Base-by-base conservation (phyloP, 2,113 vertebrate genomes). In the Etia nguti region DNA sequence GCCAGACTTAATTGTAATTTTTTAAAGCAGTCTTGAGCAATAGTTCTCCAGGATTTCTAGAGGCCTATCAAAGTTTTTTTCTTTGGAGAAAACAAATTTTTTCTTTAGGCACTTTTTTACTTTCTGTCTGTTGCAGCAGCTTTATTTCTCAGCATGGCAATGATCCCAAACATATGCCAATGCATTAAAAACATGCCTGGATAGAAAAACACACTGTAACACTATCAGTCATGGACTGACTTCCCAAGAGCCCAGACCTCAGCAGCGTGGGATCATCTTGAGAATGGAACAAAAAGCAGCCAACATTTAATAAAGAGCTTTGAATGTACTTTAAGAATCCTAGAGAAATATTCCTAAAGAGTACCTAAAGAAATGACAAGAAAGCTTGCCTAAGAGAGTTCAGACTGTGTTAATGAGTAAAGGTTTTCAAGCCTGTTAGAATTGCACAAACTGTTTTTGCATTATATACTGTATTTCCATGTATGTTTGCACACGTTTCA, bases 371-470 rank as follows among this genome's bases (percentile, higher is more conserved):
- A 43, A 70, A 70, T 1, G n/a, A 70, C 8, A 43, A 16, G 36
- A 43, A 70, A 2, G n/a, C 0, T 43, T 24, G 38, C n/a, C 38
- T 9, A 22, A 0, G 36, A 70, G 65, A 43, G 0, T 43, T 24
- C 62, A 2, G 62, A 15, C 36, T 70, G 36, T 5, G 20, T 41
- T 43, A 24, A 43, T 0, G 1, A 70, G 16, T 13, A 70, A 70
- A 1, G 0, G 65, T 70, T 36, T 43, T 70, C 38, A 26, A 43
- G 22, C 8, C 43, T 70, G 38, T 70, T 43, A 70, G 65, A 24
- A 70, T 10, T 70, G 12, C n/a, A 41, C n/a, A 68, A 22, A 36
- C 31, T n/a, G 38, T 38, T 38, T 38, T 38, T 38, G 10, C 20
- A n/a, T 38, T 65, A 65, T 65, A 38, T 65, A 0, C 36, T 38